phyloP scores from a whole-genome alignment of 2,797 vertebrate genomes.

The Lepilemur septentrionalis region DNA sequence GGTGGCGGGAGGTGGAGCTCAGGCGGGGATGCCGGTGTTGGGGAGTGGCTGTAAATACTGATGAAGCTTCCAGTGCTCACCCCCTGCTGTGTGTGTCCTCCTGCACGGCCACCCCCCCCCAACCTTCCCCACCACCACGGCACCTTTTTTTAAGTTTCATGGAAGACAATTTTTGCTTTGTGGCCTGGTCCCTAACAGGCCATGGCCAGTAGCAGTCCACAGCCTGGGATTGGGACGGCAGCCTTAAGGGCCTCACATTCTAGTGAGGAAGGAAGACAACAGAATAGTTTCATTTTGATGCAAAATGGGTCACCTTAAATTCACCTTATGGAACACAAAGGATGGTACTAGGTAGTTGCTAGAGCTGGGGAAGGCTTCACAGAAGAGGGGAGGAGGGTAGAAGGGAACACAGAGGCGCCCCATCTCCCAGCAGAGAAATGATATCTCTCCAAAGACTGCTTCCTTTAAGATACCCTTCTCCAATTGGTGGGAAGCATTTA shows the following conservation, averaged over 20 bases:
- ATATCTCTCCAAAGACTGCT: background rate
- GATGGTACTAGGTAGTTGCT: background rate
- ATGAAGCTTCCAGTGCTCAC: no score
- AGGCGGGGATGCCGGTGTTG: no score
- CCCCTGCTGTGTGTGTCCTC: no score
- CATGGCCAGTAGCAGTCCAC: no score
- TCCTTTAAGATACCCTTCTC: background rate
- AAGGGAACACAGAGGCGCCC: accelerated
- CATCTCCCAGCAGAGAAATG: background rate
- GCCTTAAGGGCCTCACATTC: background rate
- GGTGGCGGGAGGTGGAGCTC: no score
- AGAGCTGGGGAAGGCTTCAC: background rate
- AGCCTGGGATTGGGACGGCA: no score
- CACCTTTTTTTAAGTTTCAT: no score
- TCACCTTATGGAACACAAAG: background rate
- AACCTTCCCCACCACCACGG: no score
- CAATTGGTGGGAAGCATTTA: background rate
- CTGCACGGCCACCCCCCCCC: no score
- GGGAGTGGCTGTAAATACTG: no score
- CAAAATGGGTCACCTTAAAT: background rate
- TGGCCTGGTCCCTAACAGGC: no score
- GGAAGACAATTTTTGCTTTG: no score
- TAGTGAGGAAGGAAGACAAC: background rate
- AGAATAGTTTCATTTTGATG: background rate
- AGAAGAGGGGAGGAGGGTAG: background rate